Base-by-base conservation (phyloP, 2,797 vertebrate species). In the Microctenopoma stevenorrisi region DNA sequence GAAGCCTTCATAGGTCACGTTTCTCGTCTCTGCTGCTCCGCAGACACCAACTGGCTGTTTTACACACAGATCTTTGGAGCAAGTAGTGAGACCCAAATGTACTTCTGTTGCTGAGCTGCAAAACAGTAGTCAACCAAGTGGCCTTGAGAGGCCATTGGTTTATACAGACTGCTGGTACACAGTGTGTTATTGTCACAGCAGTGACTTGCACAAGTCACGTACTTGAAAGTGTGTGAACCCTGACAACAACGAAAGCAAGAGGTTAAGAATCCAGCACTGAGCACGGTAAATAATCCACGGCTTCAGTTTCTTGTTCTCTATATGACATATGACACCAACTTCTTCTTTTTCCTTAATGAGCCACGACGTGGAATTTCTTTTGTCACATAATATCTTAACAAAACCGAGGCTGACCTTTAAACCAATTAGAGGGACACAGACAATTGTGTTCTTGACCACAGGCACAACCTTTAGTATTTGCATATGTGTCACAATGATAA, bases 341-440 rank as follows among this genome's bases (percentile, higher is more conserved):
- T 4, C 15, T 6, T 0, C 42, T 43, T 43, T 43, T 16, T 16
- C 42, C 42, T 43, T 43, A 14, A 38, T 50, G 52, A 52, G 28
- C n/a, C 37, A 58, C 5, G 11, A 61, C 33, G 42, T 50, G 22
- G 11, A 22, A 53, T 26, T 64, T 48, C 16, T 69, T 3, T 60
- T 68, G 52, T 76, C 69, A 68, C 33, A 66, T 57, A 16, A 28
- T 26, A 80, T 77, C 22, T 18, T 15, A 68, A 72, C 38, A 63
- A 0, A 53, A 40, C 37, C 43, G 18, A 46, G 10, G 0, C 8
- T 81, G 81, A 84, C 69, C 68, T 82, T 81, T 66, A 74, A 46
- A 76, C 25, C 2, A 25, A 26, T 47, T 13, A 54, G n/a, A 46
- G 22, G 30, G 30, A 56, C 26, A 49, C 14, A 28, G 22, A 12